phyloP scores from a whole-genome alignment of 2,113 vertebrate genomes.

The Nycticorax nycticorax region DNA sequence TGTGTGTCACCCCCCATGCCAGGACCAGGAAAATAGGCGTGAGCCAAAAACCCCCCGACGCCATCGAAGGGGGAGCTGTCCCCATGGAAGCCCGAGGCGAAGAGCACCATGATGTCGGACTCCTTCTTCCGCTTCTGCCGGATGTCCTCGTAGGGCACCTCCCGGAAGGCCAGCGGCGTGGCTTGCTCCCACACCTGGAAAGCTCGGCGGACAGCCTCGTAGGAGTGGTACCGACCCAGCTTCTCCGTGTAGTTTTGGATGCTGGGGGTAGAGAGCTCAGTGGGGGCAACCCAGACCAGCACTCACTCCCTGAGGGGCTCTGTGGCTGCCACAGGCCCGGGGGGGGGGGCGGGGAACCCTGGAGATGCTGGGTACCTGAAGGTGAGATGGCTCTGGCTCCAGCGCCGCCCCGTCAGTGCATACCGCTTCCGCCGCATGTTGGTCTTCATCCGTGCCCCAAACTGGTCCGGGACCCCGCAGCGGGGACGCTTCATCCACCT shows the following conservation, averaged over 20 bases:
- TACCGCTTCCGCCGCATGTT: conserved; percentile 84
- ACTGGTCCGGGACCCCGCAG: conserved; percentile 90
- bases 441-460: conserved; percentile 70
- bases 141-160: conserved; percentile 84
- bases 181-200: conserved; percentile 87
- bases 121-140: conserved; percentile 83
- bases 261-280: conserved; percentile 60
- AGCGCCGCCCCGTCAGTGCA: conserved; percentile 86
- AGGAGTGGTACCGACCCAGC: conserved; percentile 80
- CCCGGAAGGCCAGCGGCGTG: conserved; percentile 86
- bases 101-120: conserved; percentile 92
- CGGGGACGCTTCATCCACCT: conserved; percentile 94
- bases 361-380: conserved; percentile 80
- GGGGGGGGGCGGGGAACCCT: not conserved
- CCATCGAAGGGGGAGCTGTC: conserved; percentile 97
- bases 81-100: conserved; percentile 94
- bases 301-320: rapidly evolving
- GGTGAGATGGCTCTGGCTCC: conserved; percentile 85
- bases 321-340: not conserved
- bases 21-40: conserved; percentile 93
- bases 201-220: conserved; percentile 82
- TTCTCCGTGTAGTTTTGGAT: conserved; percentile 91
- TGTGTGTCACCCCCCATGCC: conserved; percentile 94
- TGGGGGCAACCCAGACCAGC: not conserved
- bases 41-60: conserved; percentile 90